These are phyloP conservation scores for Chiloscyllium punctatum DNA, from an alignment of 2,797 vertebrate genomes.

Conservation along the genomic window DNA sequence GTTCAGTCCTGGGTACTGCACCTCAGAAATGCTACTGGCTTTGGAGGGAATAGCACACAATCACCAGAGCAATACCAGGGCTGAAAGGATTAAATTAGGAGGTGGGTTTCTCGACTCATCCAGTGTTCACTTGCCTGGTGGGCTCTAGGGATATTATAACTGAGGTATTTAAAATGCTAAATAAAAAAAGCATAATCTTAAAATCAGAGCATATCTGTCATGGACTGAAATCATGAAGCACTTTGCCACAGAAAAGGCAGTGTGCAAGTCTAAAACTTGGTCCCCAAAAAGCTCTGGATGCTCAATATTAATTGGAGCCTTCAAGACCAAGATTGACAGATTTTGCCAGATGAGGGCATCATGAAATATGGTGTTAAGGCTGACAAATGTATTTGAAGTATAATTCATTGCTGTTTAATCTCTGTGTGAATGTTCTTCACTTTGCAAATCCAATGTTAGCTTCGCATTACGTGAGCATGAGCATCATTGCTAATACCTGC, in stretches of 20 bases:
- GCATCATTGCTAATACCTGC: no score
- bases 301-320: no score
- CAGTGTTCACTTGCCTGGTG: background rate
- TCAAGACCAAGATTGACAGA: background rate
- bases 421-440: no score
- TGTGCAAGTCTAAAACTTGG: background rate
- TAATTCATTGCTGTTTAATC: background rate
- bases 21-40: background rate
- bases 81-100: background rate
- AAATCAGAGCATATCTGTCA: background rate
- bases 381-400: background rate
- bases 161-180: background rate
- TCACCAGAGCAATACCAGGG: background rate
- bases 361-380: background rate
- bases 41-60: background rate
- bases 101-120: background rate
- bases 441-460: no score
- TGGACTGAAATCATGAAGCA: background rate
- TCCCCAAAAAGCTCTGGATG: background rate
- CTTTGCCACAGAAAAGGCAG: background rate
- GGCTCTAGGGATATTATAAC: background rate
- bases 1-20: background rate
- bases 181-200: background rate
- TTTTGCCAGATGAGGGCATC: background rate
- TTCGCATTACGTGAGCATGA: no score